phyloP scores from a whole-genome alignment of 2,888 invertebrate genomes.

The Rotaria sp. region DNA sequence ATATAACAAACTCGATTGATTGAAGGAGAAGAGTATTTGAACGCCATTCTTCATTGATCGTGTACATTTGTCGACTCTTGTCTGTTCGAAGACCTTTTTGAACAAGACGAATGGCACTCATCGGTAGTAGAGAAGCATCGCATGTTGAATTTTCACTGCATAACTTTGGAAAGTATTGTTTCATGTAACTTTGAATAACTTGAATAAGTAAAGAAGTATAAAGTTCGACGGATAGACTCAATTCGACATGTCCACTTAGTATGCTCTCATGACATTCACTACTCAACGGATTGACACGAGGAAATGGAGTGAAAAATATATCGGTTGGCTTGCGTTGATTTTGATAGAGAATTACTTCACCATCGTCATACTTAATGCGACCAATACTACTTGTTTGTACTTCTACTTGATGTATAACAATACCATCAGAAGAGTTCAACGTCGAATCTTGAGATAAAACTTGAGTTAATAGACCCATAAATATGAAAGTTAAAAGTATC shows the following conservation, averaged over 20 bases:
- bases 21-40: neutral
- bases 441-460: too few species aligned
- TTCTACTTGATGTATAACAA: too few species aligned
- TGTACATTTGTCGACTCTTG: neutral
- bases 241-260: neutral
- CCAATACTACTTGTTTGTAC: neutral
- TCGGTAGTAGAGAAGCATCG: neutral
- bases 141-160: neutral
- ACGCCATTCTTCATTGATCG: neutral
- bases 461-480: too few species aligned
- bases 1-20: neutral
- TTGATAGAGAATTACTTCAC: neutral
- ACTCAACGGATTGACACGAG: neutral
- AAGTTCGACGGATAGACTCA: neutral
- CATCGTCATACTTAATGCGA: neutral
- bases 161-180: neutral
- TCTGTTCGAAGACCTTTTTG: neutral
- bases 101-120: neutral
- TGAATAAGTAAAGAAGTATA: neutral
- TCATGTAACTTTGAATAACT: neutral
- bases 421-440: too few species aligned
- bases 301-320: constrained; percentile 13
- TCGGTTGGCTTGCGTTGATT: neutral
- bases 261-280: neutral
- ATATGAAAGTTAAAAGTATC: too few species aligned